Percentiles rank a stretch among this genome's conserved stretches.
These are phyloP conservation scores for Gobionotothen gibberifrons DNA, from an alignment of 2,797 vertebrate species.

Conservation along the genomic window DNA sequence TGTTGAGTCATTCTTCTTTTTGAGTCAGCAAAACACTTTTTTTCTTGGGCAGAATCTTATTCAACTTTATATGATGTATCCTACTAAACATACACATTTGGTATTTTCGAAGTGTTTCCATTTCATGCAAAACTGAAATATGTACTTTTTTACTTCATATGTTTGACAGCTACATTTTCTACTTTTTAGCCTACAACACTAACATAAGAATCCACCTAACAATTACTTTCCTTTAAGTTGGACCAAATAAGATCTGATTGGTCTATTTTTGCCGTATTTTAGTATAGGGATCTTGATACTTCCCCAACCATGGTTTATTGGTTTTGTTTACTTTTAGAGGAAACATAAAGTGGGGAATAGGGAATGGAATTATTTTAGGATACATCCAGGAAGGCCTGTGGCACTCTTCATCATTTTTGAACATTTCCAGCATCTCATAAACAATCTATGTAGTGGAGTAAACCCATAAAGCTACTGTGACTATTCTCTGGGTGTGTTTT, in stretches of 20 bases:
- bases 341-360: neutral
- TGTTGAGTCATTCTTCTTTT: constrained; percentile 36
- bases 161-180: neutral
- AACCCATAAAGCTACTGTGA: constrained; percentile 21
- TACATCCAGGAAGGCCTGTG: neutral
- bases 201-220: neutral
- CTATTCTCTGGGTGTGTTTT: constrained; percentile 25
- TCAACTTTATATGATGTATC: neutral
- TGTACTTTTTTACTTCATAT: neutral
- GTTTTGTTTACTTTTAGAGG: neutral
- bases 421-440: constrained; percentile 25
- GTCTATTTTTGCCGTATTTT: neutral
- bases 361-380: neutral
- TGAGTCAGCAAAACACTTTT: neutral
- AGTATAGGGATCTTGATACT: neutral
- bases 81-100: neutral
- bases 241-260: neutral
- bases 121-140: neutral
- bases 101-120: neutral
- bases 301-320: neutral
- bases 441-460: constrained; percentile 1
- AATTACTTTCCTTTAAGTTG: neutral
- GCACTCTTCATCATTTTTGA: neutral
- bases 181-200: neutral
- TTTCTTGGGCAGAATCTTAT: neutral